Conservation (phyloP, 2,888 invertebrate genomes). For the Conus canariensis region DNA sequence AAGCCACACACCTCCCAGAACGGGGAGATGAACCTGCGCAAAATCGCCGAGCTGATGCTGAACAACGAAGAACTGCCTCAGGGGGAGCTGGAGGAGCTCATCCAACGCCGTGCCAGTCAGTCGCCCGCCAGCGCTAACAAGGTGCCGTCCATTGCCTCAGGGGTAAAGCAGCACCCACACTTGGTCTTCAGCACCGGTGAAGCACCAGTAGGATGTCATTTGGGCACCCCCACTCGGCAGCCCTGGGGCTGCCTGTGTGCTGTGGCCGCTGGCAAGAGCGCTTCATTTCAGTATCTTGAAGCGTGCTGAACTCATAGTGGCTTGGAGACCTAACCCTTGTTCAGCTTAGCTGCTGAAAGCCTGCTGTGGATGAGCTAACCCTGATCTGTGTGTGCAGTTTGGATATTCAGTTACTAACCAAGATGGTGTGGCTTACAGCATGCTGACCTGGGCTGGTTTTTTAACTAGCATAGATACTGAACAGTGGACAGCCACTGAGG, state of each 20-base stretch:
- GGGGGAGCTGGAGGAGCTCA: slow-evolving; percentile 38
- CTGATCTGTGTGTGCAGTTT: no score
- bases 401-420: no score
- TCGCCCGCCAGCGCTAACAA: background rate
- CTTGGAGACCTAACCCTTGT: background rate
- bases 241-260: background rate
- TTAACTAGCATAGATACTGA: no score
- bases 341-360: background rate
- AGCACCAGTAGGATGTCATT: slow-evolving; percentile 26
- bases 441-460: no score
- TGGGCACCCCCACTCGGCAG: slow-evolving; percentile 6
- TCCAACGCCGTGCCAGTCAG: slow-evolving; percentile 21
- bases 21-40: slow-evolving; percentile 40
- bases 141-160: slow-evolving; percentile 44
- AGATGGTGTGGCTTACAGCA: no score
- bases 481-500: no score
- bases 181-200: background rate
- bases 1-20: background rate
- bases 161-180: slow-evolving; percentile 42
- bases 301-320: background rate
- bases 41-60: slow-evolving; percentile 47
- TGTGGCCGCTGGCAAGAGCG: no score
- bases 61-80: slow-evolving; percentile 40
- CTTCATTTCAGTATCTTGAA: background rate
- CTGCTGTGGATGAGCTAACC: background rate